Conservation (phyloP, 2,797 vertebrate species). For the Phalanger gymnotis region DNA sequence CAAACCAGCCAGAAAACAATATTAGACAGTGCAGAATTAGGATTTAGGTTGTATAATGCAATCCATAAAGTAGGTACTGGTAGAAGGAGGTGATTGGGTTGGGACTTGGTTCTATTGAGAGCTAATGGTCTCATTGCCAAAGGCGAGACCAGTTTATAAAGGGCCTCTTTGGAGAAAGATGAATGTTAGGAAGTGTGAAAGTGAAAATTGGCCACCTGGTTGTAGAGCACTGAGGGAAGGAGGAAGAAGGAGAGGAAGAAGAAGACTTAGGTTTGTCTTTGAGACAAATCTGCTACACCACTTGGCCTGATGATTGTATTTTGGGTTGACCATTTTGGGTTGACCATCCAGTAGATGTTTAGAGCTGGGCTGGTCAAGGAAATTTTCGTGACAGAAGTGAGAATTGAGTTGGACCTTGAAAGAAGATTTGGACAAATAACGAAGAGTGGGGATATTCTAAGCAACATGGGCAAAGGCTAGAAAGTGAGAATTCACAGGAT, state of each 20-base stretch:
- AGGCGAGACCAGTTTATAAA: neutral
- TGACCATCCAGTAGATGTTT: neutral
- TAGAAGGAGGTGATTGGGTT: neutral
- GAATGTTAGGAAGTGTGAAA: neutral
- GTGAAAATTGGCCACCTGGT: neutral
- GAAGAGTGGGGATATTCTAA: neutral
- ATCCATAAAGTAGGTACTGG: neutral
- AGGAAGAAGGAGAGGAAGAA: neutral
- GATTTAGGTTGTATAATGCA: neutral
- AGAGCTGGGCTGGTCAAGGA: neutral
- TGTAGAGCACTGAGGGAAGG: neutral
- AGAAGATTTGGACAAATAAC: neutral
- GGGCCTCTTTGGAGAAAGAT: neutral
- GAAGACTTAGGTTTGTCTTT: neutral
- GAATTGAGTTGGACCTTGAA: neutral
- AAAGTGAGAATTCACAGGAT: neutral
- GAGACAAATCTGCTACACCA: neutral
- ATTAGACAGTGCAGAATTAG: neutral
- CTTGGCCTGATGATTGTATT: neutral
- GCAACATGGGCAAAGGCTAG: neutral
- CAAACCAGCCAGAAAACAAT: neutral
- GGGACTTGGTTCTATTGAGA: constrained; percentile 10
- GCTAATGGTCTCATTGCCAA: neutral
- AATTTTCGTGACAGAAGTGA: neutral
- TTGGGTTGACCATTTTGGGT: neutral